A percentile compares a stretch with the other conserved stretches of the same genome.
Conservation (phyloP, 2,113 vertebrate genomes). For the Trogon melanurus region DNA sequence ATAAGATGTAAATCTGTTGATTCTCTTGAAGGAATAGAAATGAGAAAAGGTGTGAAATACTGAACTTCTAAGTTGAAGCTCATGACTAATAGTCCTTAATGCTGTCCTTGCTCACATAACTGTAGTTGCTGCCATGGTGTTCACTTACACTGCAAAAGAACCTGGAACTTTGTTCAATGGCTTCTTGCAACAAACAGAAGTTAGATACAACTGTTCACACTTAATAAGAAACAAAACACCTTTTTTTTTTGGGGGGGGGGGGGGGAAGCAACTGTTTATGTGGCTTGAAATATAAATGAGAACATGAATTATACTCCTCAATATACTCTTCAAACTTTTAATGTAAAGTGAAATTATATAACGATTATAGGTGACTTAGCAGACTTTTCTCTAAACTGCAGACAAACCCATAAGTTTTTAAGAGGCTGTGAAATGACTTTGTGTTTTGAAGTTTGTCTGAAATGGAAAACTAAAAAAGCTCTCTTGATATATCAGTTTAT, state of each 20-base stretch:
- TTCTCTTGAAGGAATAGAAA: not conserved
- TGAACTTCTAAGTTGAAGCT: not conserved
- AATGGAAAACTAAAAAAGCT: not conserved
- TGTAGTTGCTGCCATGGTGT: not conserved
- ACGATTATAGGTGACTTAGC: not conserved
- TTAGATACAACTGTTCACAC: not conserved
- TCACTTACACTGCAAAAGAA: not conserved
- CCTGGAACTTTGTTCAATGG: not conserved
- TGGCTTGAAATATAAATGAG: not conserved
- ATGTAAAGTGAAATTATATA: not conserved
- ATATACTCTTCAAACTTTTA: too few species aligned
- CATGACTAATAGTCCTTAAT: not conserved
- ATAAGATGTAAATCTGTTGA: not conserved
- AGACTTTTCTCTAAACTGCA: too few species aligned
- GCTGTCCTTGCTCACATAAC: not conserved
- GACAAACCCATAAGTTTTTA: not conserved
- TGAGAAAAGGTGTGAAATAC: not conserved
- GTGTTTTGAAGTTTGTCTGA: not conserved
- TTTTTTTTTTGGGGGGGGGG: too few species aligned
- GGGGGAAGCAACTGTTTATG: not conserved
- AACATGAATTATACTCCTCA: not conserved
- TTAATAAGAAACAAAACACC: not conserved
- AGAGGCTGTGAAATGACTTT: not conserved
- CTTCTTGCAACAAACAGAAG: not conserved
- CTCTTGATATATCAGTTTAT: not conserved